Base-by-base conservation (phyloP, 2,113 vertebrate species). In the Corythaeola cristata region DNA sequence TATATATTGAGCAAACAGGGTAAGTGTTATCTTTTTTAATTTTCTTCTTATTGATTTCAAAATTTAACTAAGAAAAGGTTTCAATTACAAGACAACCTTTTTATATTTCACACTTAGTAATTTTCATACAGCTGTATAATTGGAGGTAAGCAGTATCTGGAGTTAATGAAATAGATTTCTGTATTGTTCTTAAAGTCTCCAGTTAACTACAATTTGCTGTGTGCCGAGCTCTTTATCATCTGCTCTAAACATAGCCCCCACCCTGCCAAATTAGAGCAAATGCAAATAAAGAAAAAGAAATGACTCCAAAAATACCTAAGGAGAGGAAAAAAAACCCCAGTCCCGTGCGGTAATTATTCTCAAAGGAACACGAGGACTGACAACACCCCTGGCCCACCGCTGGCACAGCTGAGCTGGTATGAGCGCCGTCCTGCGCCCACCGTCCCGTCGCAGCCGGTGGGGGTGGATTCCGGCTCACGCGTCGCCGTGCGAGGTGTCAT, bases 111-210 rank as follows among this genome's bases (percentile, higher is more conserved):
- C 90, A 96, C 58, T 93, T 79, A 53, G 72, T 93, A 95, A 94
- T 94, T 95, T 95, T 92, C 88, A 56, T 75, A 87, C 67, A 88
- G 80, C 71, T 94, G 67, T 63, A n/a, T 96, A 93, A 96, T 91
- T 96, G 97, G 89, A 88, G 58, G 85, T 88, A 83, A 96, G 95
- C 76, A 94, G 87, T 77, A 85, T 90, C 85, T 94, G 76, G 24
- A 89, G 91, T 80, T 96, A 97, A 97, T 95, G 88, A 95, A 97
- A 96, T 90, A 95, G 94, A 97, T 96, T 95, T 92, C 79, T 89
- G 63, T 62, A 85, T 79, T 94, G 84, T 96, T 97, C 79, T 82
- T 91, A 89, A 93, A 83, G 82, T 88, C 67, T 73, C 44, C 63
- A 28, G 90, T 82, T 77, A 90, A 89, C 72, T 60, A 66, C 78